Evolutionary conservation across 2,113 vertebrate species (phyloP), one percentile per base, ranked within the genome.

Genomic region (Salvator merianae): DNA sequence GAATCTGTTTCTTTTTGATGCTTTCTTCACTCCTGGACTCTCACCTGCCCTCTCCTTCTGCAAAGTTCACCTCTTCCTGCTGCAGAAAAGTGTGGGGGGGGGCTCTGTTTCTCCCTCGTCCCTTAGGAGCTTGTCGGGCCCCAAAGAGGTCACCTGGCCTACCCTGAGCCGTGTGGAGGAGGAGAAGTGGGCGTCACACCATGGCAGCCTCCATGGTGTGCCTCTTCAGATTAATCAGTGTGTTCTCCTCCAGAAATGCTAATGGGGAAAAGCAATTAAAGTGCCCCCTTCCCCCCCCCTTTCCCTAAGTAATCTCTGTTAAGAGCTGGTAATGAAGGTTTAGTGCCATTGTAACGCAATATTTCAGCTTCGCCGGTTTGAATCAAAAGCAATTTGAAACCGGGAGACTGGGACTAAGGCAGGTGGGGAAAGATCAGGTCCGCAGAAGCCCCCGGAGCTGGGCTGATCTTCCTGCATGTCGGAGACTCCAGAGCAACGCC

Each of bases 21-120:
- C 97, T 97, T 97, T 95, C 96, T 65, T 95, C 96, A 97, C 96
- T 96, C 97, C 97, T 96, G 97, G 97, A 97, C 96, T 97, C 95
- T 96, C 96, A 97, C 97, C 97, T 53, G 28, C 6, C 1, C 4
- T 55, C 96, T 92, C 94, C 96, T 93, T 93, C 91, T 88, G 6
- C 28, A n/a, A 43, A 93, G 92, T 75, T 83, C 30, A 18, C 80
- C 90, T 71, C 77, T 87, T 90, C 86, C 65, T 89, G 87, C 90
- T 84, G 71, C 81, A 69, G 83, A 83, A 75, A 87, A 0, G 0
- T 85, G 28, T n/a, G n/a, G n/a, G 69, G 34, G 81, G 8, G 84
- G 55, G 36, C 74, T 74, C 36, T 69, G 80, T 77, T 47, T 34
- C 74, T 75, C 82, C 0, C 79, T 84, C 77, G 7, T 65, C 43